Evolutionary conservation across 2,888 invertebrate genomes (phyloP).

Genomic region (Sarcophaga caerulescens): DNA sequence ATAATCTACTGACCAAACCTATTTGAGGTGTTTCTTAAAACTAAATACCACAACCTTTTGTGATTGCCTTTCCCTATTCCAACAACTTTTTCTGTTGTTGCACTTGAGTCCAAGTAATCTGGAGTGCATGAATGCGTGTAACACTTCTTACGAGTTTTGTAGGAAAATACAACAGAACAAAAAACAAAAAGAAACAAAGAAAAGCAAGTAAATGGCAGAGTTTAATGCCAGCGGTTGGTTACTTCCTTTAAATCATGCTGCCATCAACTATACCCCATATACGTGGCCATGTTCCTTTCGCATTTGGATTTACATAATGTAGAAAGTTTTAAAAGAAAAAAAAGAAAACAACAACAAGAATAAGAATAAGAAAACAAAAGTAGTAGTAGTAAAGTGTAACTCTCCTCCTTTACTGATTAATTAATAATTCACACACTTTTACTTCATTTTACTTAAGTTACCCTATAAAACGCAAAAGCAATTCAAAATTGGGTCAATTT

Average conservation of each 20-base stretch:
- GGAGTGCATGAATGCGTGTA: neutral
- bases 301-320: neutral
- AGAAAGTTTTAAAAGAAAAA: neutral
- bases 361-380: too few species aligned
- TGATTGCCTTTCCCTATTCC: neutral
- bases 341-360: too few species aligned
- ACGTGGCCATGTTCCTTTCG: neutral
- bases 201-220: neutral
- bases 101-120: neutral
- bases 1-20: too few species aligned
- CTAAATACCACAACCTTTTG: neutral
- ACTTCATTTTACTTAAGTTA: too few species aligned
- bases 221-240: neutral
- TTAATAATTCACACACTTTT: too few species aligned
- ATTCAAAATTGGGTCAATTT: too few species aligned
- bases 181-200: neutral
- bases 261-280: neutral
- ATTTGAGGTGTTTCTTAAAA: neutral
- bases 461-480: too few species aligned
- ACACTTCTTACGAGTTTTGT: neutral
- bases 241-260: neutral
- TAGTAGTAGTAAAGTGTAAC: too few species aligned
- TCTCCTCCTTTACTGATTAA: too few species aligned
- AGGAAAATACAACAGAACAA: neutral
- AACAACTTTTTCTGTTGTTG: neutral